These are phyloP conservation scores for Nanorana parkeri DNA, from an alignment of 2,113 vertebrate species.

Conservation along the genomic window DNA sequence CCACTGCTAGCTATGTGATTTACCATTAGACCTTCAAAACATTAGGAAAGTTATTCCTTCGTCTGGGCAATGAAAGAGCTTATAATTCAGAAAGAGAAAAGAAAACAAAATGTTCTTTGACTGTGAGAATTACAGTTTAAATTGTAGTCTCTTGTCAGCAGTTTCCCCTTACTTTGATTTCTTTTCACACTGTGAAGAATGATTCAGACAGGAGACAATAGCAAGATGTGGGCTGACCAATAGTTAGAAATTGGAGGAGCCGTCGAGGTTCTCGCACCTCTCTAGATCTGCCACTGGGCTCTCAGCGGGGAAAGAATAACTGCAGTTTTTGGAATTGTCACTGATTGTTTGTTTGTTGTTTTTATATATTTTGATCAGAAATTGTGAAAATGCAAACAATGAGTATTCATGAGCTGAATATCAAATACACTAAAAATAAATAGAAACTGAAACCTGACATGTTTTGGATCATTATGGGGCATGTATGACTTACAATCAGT, in stretches of 20 bases:
- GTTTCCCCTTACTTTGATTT: slow-evolving; percentile 32
- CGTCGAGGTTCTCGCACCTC: slow-evolving; percentile 26
- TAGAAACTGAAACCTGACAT: too few species aligned
- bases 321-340: slow-evolving; percentile 18
- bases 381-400: not conserved
- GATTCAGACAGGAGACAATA: slow-evolving; percentile 37
- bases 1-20: not conserved
- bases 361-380: not conserved
- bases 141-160: slow-evolving; percentile 7
- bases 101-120: slow-evolving; percentile 15
- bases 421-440: not conserved
- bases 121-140: not conserved
- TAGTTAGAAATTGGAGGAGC: slow-evolving; percentile 31
- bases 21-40: slow-evolving; percentile 8
- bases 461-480: too few species aligned
- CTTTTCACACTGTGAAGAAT: slow-evolving; percentile 35
- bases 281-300: slow-evolving; percentile 13
- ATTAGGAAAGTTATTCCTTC: not conserved
- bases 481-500: too few species aligned
- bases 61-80: not conserved
- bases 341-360: not conserved
- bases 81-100: slow-evolving; percentile 8
- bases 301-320: slow-evolving; percentile 22
- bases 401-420: not conserved
- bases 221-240: slow-evolving; percentile 25